Base-by-base conservation (phyloP, 2,113 vertebrate species). In the Dissostichus mawsoni region DNA sequence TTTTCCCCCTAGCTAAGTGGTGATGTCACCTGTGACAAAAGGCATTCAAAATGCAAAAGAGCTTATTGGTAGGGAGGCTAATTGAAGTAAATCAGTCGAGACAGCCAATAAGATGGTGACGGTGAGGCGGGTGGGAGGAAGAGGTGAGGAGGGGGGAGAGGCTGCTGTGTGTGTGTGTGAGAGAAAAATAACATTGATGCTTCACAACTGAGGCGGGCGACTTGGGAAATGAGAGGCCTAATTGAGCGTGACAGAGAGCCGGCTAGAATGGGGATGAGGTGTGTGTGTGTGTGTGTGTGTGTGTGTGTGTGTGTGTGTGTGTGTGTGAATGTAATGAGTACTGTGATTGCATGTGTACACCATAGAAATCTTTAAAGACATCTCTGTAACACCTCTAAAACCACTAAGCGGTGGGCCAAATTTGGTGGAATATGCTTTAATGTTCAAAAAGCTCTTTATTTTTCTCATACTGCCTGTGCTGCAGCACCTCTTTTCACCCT, bases 171-270 rank as follows among this genome's bases (percentile, higher is more conserved):
- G 55, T 2, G 72, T 0, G 53, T 2, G 63, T 8, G 51, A 65
- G 18, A 52, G 47, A 81, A 53, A 82, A 84, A 86, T 74, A 90
- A 90, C 83, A 86, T 59, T 86, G 78, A 51, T 65, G 78, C 83
- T 70, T 58, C 74, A 69, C 53, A 48, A 81, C 66, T 62, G 83
- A 79, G 75, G 56, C 1, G 45, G 75, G 59, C 47, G 78, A 75
- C 87, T 52, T 29, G 78, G 89, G 82, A 89, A 94, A 92, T 93
- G 82, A 94, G 91, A 88, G 20, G 70, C 73, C 82, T 85, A 92
- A 92, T 87, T 94, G 94, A 88, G 33, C 82, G 62, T 6, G 91
- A 90, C 79, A 92, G 87, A 72, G 75, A 65, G 76, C 23, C 4
- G 80, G 57, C 50, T 68, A 25, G 53, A 52, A n/a, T 44, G 55